Base-by-base conservation (phyloP, 2,888 invertebrate genomes). In the Malthinus seriepunctatus region DNA sequence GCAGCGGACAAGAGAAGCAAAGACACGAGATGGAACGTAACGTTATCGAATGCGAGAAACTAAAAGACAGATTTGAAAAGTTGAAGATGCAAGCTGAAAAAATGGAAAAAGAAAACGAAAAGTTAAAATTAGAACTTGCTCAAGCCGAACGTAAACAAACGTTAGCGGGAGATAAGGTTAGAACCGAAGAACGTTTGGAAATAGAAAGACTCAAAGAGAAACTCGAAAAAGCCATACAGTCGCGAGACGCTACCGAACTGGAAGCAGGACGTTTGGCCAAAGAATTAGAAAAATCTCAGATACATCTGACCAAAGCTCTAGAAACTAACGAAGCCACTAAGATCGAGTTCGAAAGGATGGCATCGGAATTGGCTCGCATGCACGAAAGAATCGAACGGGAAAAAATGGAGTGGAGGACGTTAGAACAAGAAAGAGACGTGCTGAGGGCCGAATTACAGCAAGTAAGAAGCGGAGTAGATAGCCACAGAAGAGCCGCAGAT, bases 1-100 rank as follows among this genome's bases (percentile, higher is more conserved):
- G 86, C 64, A 85, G 86, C 37, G 84, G 85, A 37, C 89, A 93
- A 76, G 93, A 93, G 69, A 90, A 91, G 73, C 90, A 91, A 75
- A 84, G 91, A 37, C 81, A 84, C 63, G 92, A 93, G 71, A 82
- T 92, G 70, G 94, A 92, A 77, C 84, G 93, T 44, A 88, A 93
- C 66, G 88, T 91, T 72, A 92, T 94, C 75, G 94, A 94, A 79
- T 88, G 91, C 69, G 94, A 94, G 75, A 94, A 94, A 80, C 86
- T 93, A 63, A 85, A 91, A 68, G 94, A 94, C 71, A 84, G 92
- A 63, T 65, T 92, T 75, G 94, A 94, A 73, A 92, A 93, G 79
- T 80, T 93, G n/a, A 88, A 89, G 70, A 76, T 85, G 54, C 86
- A 87, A 64, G 83, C 86, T 51, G 89, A 89, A 55, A 87, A 87